Evolutionary conservation across 2,888 invertebrate species (phyloP).

Genomic region (Eupithecia inturbata): DNA sequence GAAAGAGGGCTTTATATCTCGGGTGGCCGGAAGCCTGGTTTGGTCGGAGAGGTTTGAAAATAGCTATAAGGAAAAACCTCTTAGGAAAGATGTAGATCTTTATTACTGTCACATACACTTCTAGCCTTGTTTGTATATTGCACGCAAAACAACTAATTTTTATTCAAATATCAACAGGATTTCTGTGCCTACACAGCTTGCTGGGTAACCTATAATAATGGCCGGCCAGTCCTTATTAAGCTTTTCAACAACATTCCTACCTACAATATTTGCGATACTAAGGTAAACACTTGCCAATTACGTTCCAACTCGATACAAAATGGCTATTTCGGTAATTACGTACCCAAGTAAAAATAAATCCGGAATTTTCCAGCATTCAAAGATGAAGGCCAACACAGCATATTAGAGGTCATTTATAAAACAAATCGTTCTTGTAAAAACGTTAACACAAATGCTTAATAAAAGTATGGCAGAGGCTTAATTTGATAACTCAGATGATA

Average conservation of each 20-base stretch:
- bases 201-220: no score
- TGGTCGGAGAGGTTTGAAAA: not conserved
- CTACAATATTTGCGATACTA: not conserved
- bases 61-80: not conserved
- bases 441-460: not conserved
- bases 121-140: not conserved
- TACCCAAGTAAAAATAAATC: not conserved
- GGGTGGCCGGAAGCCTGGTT: not conserved
- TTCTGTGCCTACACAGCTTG: not conserved
- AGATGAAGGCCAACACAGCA: not conserved
- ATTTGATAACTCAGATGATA: constrained; percentile 2
- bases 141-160: not conserved
- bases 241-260: not conserved
- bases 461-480: not conserved
- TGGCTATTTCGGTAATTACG: not conserved
- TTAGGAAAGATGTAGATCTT: not conserved
- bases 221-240: not conserved
- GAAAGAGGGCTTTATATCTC: not conserved
- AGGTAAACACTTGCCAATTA: not conserved
- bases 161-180: not conserved
- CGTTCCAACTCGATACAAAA: not conserved
- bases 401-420: not conserved
- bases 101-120: not conserved
- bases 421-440: not conserved
- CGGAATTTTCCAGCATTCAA: not conserved